phyloP scores from a whole-genome alignment of 2,797 vertebrate species.

The Mastacembelus armatus region DNA sequence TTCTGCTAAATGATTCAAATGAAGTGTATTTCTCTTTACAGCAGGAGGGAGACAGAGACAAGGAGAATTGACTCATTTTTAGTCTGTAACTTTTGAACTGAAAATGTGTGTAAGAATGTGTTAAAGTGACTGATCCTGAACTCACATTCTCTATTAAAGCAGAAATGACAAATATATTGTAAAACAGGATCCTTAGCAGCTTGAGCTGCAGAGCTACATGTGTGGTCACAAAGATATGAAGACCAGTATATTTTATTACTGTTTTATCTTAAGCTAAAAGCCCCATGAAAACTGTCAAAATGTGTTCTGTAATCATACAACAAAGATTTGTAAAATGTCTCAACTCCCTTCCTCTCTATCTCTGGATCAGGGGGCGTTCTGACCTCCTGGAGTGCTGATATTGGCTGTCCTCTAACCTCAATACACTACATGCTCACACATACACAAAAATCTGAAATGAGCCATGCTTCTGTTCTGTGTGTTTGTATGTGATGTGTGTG shows the following conservation, averaged over 20 bases:
- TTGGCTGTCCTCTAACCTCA: constrained; percentile 60
- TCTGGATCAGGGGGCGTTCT: constrained; percentile 31
- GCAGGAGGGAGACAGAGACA: constrained; percentile 16
- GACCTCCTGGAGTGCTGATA: constrained; percentile 56
- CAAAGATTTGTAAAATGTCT: constrained; percentile 31
- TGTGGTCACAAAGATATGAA: background rate
- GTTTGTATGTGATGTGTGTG: background rate
- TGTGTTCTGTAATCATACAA: constrained; percentile 14
- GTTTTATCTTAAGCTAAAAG: constrained; percentile 12
- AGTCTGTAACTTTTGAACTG: constrained; percentile 34
- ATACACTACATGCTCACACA: constrained; percentile 25
- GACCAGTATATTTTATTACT: background rate
- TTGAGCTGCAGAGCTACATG: background rate
- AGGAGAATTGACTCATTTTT: constrained; percentile 2
- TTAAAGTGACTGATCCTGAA: background rate
- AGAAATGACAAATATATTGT: constrained; percentile 11
- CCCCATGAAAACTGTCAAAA: constrained; percentile 25
- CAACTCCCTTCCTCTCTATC: constrained; percentile 19
- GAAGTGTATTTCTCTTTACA: constrained; percentile 61
- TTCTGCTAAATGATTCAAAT: constrained; percentile 70
- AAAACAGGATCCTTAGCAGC: background rate
- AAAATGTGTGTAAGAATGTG: constrained; percentile 32
- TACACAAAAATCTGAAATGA: constrained; percentile 11
- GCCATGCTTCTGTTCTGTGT: background rate
- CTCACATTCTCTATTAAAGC: background rate